Evolutionary conservation across 2,888 invertebrate genomes (phyloP).

Genomic region (Drosophila subsilvestris): DNA sequence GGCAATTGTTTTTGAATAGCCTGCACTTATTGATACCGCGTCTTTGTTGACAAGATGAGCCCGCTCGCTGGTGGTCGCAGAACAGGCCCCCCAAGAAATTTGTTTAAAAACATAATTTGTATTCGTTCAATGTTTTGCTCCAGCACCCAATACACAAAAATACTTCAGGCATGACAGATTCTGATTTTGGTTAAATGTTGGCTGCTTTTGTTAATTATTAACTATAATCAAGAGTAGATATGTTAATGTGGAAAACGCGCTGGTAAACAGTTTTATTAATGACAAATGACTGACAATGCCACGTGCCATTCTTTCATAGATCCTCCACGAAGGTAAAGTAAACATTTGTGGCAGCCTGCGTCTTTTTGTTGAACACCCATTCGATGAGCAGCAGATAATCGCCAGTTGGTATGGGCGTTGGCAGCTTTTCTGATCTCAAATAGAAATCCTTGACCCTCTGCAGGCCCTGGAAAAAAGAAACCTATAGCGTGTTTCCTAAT

Average conservation of each 20-base stretch:
- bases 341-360: slow-evolving; percentile 41
- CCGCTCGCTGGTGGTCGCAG: slow-evolving; percentile 22
- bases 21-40: slow-evolving; percentile 9
- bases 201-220: not conserved
- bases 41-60: slow-evolving; percentile 4
- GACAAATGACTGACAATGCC: not conserved
- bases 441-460: slow-evolving; percentile 50
- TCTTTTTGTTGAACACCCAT: slow-evolving; percentile 37
- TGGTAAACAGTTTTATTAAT: not conserved
- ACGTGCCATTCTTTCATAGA: not conserved
- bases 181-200: not conserved
- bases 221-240: not conserved
- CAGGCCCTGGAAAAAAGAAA: slow-evolving; percentile 28
- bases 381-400: slow-evolving; percentile 47
- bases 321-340: slow-evolving; percentile 54
- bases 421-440: slow-evolving; percentile 38
- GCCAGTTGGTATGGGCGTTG: slow-evolving; percentile 48
- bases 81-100: slow-evolving; percentile 1
- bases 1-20: slow-evolving; percentile 30
- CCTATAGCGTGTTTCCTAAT: not conserved
- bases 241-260: not conserved
- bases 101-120: slow-evolving; percentile 37
- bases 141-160: not conserved
- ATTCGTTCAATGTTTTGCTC: slow-evolving; percentile 14
- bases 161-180: slow-evolving; percentile 3